Evolutionary conservation across 1,140 invertebrate genomes (phyloP).

Genomic region (Neodiprion pinetum): DNA sequence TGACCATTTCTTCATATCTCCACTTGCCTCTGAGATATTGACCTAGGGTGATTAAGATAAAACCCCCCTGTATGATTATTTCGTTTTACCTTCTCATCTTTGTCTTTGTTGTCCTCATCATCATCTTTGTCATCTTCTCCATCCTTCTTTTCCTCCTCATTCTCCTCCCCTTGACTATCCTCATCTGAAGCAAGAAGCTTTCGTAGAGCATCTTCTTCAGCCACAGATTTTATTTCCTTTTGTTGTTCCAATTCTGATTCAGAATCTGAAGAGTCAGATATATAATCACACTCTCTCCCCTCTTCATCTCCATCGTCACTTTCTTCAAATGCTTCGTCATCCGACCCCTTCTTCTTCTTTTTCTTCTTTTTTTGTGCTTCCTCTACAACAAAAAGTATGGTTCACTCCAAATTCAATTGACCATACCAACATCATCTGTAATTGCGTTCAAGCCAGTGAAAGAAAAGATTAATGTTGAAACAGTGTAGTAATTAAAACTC

Average conservation of each 20-base stretch:
- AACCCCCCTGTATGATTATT: neutral
- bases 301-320: constrained; percentile 97
- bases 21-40: neutral
- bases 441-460: too few relatives aligned
- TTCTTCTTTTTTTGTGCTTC: constrained; percentile 67
- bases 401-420: too few relatives aligned
- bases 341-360: constrained; percentile 77
- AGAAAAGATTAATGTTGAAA: constrained; percentile 23
- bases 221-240: constrained; percentile 81
- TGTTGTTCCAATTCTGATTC: constrained; percentile 77
- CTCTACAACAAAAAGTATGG: constrained; percentile 22
- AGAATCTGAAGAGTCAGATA: constrained; percentile 84
- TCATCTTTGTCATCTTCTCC: constrained; percentile 68
- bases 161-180: constrained; percentile 83
- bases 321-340: constrained; percentile 92
- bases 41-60: neutral
- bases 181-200: constrained; percentile 90
- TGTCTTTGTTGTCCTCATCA: constrained; percentile 68
- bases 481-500: too few relatives aligned
- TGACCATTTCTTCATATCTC: too few relatives aligned
- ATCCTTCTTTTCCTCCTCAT: constrained; percentile 67
- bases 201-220: constrained; percentile 87
- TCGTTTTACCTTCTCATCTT: constrained; percentile 67
- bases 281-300: constrained; percentile 88
- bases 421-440: too few relatives aligned